Percentiles rank a stretch among this genome's conserved stretches.
phyloP scores from a whole-genome alignment of 2,888 invertebrate genomes.

The Agapostemon virescens region DNA sequence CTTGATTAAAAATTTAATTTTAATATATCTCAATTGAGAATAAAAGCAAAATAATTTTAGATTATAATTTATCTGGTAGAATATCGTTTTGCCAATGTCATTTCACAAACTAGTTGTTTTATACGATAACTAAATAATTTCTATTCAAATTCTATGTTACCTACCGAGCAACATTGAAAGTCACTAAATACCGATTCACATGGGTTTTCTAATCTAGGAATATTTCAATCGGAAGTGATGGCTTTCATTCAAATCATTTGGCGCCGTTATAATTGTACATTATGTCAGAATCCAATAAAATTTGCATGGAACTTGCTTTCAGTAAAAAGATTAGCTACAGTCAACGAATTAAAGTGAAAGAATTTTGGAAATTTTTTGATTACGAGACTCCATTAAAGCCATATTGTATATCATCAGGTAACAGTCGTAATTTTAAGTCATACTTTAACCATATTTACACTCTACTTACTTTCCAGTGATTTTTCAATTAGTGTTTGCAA shows the following conservation, averaged over 20 bases:
- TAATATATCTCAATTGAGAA: neutral
- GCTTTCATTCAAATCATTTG: neutral
- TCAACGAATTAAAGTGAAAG: conserved; percentile 53
- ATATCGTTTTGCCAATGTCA: neutral
- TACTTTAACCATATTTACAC: neutral
- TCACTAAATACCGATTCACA: conserved; percentile 49
- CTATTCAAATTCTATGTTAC: conserved; percentile 10
- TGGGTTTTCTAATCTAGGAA: neutral
- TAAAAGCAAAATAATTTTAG: neutral
- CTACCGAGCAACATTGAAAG: conserved; percentile 28
- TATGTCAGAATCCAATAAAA: conserved; percentile 10
- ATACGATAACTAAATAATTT: neutral
- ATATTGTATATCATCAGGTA: conserved; percentile 16
- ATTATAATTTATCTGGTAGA: neutral
- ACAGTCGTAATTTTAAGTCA: neutral
- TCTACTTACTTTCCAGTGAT: neutral
- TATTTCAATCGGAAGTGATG: conserved; percentile 46
- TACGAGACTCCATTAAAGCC: conserved; percentile 48
- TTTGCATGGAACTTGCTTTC: conserved; percentile 54
- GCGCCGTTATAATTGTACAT: conserved; percentile 1
- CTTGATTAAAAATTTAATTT: neutral
- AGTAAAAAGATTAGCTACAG: conserved; percentile 30
- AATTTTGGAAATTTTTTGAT: conserved; percentile 69
- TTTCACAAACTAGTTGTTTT: neutral
- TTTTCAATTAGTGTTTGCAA: no score